A percentile compares a stretch with the other conserved stretches of the same genome.
Conservation (phyloP, 2,888 invertebrate genomes). For the Leucozona laternaria region DNA sequence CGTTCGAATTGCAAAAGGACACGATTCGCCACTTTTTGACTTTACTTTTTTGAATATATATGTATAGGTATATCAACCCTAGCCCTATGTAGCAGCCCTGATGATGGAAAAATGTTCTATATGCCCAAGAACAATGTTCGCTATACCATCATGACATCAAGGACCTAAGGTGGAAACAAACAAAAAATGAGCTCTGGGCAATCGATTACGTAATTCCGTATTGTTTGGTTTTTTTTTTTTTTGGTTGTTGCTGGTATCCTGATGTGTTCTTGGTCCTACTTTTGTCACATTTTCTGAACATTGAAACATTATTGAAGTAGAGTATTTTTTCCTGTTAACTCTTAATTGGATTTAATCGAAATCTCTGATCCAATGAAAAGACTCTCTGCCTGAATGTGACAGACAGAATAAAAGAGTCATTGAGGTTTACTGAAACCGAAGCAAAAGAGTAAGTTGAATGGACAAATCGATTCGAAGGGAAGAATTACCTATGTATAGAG, state of each 20-base stretch:
- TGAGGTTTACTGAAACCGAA: background rate
- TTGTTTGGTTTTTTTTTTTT: conserved; percentile 4
- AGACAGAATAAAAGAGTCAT: conserved; percentile 30
- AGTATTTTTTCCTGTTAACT: conserved; percentile 48
- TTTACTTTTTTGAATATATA: conserved; percentile 58
- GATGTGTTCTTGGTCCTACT: conserved; percentile 6
- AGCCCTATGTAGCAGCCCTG: conserved; percentile 24
- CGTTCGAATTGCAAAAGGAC: conserved; percentile 38
- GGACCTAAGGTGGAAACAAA: conserved; percentile 17
- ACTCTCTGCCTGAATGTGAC: conserved; percentile 24
- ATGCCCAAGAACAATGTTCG: conserved; percentile 30
- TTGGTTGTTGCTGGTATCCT: background rate
- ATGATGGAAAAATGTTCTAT: conserved; percentile 1
- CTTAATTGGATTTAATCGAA: conserved; percentile 67
- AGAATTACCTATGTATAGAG: background rate
- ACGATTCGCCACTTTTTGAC: conserved; percentile 72
- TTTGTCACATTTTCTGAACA: conserved; percentile 16
- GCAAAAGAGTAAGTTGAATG: background rate
- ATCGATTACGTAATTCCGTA: conserved; percentile 49
- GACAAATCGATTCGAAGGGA: background rate
- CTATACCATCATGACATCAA: conserved; percentile 31
- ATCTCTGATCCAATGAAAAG: background rate
- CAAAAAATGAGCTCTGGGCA: conserved; percentile 6
- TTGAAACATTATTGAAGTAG: conserved; percentile 30
- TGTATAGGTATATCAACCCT: conserved; percentile 17